phyloP scores from a whole-genome alignment of 2,113 vertebrate species.

The Gymnocephalus cernua region DNA sequence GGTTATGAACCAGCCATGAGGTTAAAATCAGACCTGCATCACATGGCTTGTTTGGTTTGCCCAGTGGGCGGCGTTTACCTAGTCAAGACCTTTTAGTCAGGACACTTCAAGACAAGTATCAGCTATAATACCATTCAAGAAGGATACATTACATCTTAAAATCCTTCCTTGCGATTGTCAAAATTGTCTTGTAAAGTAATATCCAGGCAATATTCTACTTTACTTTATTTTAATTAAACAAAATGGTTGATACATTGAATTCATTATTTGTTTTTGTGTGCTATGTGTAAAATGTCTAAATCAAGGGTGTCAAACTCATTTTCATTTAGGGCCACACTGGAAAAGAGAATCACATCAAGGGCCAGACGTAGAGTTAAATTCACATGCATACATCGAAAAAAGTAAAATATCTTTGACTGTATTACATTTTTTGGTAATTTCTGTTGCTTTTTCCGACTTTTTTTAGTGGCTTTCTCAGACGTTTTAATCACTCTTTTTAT shows the following conservation, averaged over 20 bases:
- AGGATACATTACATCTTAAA: neutral
- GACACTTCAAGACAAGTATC: neutral
- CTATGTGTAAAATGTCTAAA: too few relatives aligned
- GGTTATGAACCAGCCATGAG: constrained; percentile 13
- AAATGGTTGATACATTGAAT: neutral
- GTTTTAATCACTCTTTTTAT: too few relatives aligned
- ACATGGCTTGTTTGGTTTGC: neutral
- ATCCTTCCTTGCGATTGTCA: too few relatives aligned
- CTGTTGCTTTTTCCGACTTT: too few relatives aligned
- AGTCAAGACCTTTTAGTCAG: neutral
- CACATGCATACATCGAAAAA: too few relatives aligned
- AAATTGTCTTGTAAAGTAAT: neutral
- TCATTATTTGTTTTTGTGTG: neutral
- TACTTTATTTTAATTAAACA: neutral
- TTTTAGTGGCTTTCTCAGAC: too few relatives aligned
- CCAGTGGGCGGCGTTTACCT: neutral
- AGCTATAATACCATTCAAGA: neutral
- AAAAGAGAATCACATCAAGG: too few relatives aligned
- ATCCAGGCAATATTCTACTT: neutral
- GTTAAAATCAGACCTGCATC: constrained; percentile 28
- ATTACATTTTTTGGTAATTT: too few relatives aligned
- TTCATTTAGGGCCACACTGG: too few relatives aligned
- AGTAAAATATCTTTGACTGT: too few relatives aligned
- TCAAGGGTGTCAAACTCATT: too few relatives aligned
- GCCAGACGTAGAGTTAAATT: too few relatives aligned